Evolutionary conservation across 2,797 vertebrate genomes (phyloP).

Genomic region (Geotria australis): DNA sequence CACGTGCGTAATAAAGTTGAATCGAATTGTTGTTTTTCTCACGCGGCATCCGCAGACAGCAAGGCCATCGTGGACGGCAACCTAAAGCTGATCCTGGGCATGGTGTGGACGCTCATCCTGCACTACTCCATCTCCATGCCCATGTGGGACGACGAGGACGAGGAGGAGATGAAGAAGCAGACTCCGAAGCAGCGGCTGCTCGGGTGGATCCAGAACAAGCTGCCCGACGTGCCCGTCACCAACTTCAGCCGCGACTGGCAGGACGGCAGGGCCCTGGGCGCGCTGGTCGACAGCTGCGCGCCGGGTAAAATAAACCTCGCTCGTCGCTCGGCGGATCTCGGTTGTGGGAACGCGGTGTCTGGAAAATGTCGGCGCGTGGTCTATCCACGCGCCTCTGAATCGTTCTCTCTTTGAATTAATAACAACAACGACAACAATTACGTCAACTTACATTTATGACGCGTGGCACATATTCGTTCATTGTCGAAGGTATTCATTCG

Average conservation of each 20-base stretch:
- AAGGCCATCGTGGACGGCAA: slow-evolving; percentile 94
- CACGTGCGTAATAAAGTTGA: too few species aligned
- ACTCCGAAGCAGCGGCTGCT: slow-evolving; percentile 80
- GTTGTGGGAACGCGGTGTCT: too few species aligned
- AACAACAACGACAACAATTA: too few species aligned
- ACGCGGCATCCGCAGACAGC: slow-evolving; percentile 26
- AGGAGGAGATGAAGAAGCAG: slow-evolving; percentile 51
- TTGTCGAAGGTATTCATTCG: too few species aligned
- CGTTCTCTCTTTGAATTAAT: too few species aligned
- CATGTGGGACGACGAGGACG: slow-evolving; percentile 70
- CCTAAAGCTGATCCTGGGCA: slow-evolving; percentile 76
- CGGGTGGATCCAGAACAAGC: slow-evolving; percentile 93
- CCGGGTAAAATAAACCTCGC: slow-evolving; percentile 43
- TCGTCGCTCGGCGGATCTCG: too few species aligned
- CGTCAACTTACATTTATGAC: too few species aligned
- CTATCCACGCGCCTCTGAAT: too few species aligned
- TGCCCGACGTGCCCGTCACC: slow-evolving; percentile 63
- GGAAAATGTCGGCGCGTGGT: too few species aligned
- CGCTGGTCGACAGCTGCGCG: slow-evolving; percentile 84
- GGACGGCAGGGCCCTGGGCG: slow-evolving; percentile 52
- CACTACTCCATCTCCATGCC: slow-evolving; percentile 99
- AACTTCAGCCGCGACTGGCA: slow-evolving; percentile 90
- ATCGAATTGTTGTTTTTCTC: too few species aligned
- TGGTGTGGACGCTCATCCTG: slow-evolving; percentile 89
- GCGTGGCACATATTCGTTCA: too few species aligned